Base-by-base conservation (phyloP, 1,140 invertebrate genomes). In the Drosophila sp. region DNA sequence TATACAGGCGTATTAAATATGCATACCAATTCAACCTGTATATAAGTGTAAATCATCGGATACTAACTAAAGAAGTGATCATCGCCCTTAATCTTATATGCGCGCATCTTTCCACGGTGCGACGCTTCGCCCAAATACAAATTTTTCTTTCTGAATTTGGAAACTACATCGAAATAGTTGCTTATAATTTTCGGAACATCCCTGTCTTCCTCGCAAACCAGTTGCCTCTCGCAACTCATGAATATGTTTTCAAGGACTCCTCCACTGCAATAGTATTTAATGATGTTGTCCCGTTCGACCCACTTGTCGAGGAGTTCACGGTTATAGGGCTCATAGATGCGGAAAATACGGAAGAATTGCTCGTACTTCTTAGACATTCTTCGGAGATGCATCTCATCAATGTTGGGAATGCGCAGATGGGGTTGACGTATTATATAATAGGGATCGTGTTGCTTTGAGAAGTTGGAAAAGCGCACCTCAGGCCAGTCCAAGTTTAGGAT, bases 401-500 rank as follows among this genome's bases (percentile, higher is more conserved):
- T 67, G 11, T 62, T 65, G 1, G 90, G 90, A 16, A 91, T 82
- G 18, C 77, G 63, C 40, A 91, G 13, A 36, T 59, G 59, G 0
- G 90, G 87, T 41, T 91, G 86, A 0, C 76, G 57, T 5, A 90
- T 8, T 1, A 91, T 51, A 7, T 78, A 72, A 62, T 86, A 89
- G 0, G 90, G 90, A 72, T 91, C 90, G 45, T 86, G 70, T 4
- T 38, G 8, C 13, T 43, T n/a, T 0, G 79, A 78, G 43, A 76
- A 91, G 41, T 86, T 82, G 1, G 58, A 38, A 9, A 59, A 78
- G 16, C 90, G 76, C 6, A 90, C 80, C 0, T 56, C 38, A 3
- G 76, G 72, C 83, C 80, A 89, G 40, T 91, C 81, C 11, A 91
- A 43, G 0, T 57, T 38, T 5, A 90, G 66, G 2, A 90, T 51